These are phyloP conservation scores for Thecocarcelia acutangulata DNA, from an alignment of 2,888 invertebrate species.

Conservation along the genomic window DNA sequence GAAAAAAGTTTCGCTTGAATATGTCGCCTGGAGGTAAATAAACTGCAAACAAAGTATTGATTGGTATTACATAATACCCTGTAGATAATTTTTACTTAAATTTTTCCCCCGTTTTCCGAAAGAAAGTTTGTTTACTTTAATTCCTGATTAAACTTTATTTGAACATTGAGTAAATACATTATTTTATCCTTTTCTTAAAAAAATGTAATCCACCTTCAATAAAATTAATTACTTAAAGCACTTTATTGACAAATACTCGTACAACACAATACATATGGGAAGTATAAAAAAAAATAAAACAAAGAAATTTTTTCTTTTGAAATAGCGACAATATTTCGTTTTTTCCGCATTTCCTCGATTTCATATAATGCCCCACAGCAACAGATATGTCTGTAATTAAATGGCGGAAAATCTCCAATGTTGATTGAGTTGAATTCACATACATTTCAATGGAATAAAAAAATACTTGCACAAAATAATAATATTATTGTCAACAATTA, in stretches of 20 bases:
- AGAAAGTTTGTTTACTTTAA: too few relatives aligned
- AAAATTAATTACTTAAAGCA: constrained; percentile 47
- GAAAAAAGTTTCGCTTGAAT: too few relatives aligned
- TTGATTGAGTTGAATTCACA: constrained; percentile 11
- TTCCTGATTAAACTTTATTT: not conserved
- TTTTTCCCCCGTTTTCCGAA: too few relatives aligned
- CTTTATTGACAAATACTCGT: constrained; percentile 31
- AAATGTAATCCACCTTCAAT: not conserved
- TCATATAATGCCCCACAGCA: not conserved
- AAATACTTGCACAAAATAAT: constrained; percentile 27
- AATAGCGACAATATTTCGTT: constrained; percentile 1
- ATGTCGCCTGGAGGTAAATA: too few relatives aligned
- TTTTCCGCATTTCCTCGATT: not conserved
- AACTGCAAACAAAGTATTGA: too few relatives aligned
- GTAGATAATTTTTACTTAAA: too few relatives aligned
- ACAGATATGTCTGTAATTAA: not conserved
- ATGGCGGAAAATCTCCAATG: not conserved
- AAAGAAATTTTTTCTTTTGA: constrained; percentile 21
- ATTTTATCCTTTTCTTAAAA: not conserved
- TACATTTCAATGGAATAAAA: constrained; percentile 18
- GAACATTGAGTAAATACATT: not conserved
- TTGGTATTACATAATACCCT: too few relatives aligned
- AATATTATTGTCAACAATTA: constrained; percentile 46
- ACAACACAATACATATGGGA: constrained; percentile 10
- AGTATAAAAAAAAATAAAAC: constrained; percentile 8